phyloP scores from a whole-genome alignment of 2,888 invertebrate genomes.

The Allolobophora icterica region DNA sequence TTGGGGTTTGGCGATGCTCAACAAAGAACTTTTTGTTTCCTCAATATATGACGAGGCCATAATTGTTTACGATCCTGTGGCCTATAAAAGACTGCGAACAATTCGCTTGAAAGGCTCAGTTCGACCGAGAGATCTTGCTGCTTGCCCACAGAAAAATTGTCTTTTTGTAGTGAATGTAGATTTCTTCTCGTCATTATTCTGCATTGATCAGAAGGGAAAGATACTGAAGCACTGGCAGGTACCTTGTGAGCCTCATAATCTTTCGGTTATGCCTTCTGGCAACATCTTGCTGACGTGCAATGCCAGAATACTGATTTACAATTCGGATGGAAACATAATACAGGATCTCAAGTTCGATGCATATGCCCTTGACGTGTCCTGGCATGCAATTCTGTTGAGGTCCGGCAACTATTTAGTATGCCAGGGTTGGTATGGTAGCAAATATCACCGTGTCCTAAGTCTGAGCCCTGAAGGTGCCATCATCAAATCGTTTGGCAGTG shows the following conservation, averaged over 20 bases:
- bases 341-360: neutral
- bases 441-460: neutral
- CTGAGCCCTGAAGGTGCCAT: neutral
- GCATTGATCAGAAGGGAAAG: neutral
- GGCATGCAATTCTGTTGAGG: neutral
- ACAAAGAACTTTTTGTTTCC: neutral
- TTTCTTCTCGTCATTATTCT: neutral
- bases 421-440: neutral
- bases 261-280: too few relatives aligned
- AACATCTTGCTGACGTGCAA: too few relatives aligned
- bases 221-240: too few relatives aligned
- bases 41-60: neutral
- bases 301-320: too few relatives aligned
- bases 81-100: neutral
- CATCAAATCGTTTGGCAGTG: neutral
- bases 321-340: neutral
- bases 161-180: neutral
- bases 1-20: neutral
- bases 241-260: too few relatives aligned
- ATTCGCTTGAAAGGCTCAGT: neutral
- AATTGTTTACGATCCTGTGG: neutral
- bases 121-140: neutral
- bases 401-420: too few relatives aligned
- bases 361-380: neutral
- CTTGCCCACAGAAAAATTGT: neutral